Base-by-base conservation (phyloP, 2,797 vertebrate genomes). In the Lagocephalus sceleratus region DNA sequence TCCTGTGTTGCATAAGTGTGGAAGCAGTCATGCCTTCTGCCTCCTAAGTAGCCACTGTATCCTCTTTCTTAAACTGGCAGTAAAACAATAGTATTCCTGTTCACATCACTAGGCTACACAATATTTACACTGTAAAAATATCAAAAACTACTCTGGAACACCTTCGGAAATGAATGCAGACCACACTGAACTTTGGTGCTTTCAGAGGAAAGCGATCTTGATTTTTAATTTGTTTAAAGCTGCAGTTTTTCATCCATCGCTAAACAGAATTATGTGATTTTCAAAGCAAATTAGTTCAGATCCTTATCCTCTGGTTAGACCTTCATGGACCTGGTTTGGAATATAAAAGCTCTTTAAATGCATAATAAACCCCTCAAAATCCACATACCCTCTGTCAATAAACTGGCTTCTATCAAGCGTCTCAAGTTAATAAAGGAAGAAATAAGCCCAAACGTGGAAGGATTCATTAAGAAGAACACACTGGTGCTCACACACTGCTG, bases 391-490 rank as follows among this genome's bases (percentile, higher is more conserved):
- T 51, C 12, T 44, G 16, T 49, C n/a, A n/a, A 20, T 40, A 21
- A 43, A 60, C 6, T 5, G 14, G 20, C 45, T 60, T 25, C 47
- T 12, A 58, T 21, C 19, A 64, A 61, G 14, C 42, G 41, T 40
- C 54, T 22, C 41, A 17, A 45, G 49, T 32, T 25, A 23, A 29
- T 8, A 40, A 20, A n/a, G 47, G 54, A 42, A 42, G 55, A 35
- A 60, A 69, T 72, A 51, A 53, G 59, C 54, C 46, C 15, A 6
- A 47, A 65, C 49, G 14, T 73, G 63, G 56, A 73, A 66, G 55
- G 54, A 66, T 80, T 68, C 35, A 66, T 81, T 76, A 73, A 69
- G 42, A 56, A 46, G 60, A 60, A 61, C 56, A 22, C 47, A 48
- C 40, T 29, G 20, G 17, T 38, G 26, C 29, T 47, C 32, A 20